These are phyloP conservation scores for Orius insidiosus DNA, from an alignment of 1,140 invertebrate species.

Conservation along the genomic window DNA sequence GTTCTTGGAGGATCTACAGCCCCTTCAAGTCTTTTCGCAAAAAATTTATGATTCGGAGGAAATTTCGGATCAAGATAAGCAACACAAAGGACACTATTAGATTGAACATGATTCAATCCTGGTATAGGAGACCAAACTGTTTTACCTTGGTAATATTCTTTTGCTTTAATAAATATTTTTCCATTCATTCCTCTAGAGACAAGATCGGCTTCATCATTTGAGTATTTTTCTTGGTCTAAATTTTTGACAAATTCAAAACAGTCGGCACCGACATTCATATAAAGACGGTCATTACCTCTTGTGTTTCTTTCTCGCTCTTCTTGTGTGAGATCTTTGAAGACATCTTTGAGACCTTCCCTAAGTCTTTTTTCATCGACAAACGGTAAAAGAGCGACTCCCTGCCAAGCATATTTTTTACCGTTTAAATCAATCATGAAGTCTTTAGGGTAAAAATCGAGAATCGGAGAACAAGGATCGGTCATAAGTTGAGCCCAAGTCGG, in stretches of 20 bases:
- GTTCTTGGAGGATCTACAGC: background rate
- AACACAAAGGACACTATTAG: background rate
- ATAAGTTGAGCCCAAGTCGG: conserved; percentile 86
- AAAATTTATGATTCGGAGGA: background rate
- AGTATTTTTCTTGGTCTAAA: background rate
- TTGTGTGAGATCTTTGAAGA: conserved; percentile 58
- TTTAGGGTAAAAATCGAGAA: conserved; percentile 97
- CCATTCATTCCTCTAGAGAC: background rate
- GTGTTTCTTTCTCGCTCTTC: conserved; percentile 49
- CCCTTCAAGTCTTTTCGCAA: background rate
- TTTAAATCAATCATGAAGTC: conserved; percentile 30
- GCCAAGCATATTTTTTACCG: conserved; percentile 96
- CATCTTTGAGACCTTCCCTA: conserved; percentile 66
- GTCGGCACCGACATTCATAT: conserved; percentile 19
- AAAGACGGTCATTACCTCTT: conserved; percentile 37
- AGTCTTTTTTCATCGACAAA: conserved; percentile 93
- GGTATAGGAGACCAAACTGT: background rate
- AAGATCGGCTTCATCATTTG: conserved; percentile 4
- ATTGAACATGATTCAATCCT: background rate
- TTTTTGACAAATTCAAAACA: conserved; percentile 2
- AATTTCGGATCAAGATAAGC: background rate
- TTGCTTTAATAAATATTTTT: conserved; percentile 1
- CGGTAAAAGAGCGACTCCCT: conserved; percentile 92
- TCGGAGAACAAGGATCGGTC: conserved; percentile 79
- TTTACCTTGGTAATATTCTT: background rate